Percentiles rank a stretch among this genome's conserved stretches.
phyloP scores from a whole-genome alignment of 2,888 invertebrate genomes.

The Nyleta sp. region DNA sequence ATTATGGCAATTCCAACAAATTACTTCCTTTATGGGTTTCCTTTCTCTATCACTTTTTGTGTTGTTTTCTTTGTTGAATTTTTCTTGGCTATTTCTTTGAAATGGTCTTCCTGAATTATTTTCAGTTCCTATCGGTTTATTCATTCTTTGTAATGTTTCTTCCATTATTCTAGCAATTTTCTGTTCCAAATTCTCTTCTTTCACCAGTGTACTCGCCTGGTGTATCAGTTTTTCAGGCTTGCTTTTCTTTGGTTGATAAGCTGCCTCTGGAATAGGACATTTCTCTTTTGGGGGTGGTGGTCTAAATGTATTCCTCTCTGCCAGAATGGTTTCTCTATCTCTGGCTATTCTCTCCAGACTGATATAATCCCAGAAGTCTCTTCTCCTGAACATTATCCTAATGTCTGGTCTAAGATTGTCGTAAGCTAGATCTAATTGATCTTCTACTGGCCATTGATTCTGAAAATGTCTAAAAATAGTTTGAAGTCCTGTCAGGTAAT shows the following conservation, averaged over 20 bases:
- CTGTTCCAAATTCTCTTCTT: background rate
- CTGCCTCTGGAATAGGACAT: constrained; percentile 21
- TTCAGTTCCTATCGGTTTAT: background rate
- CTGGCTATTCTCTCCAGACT: constrained; percentile 15
- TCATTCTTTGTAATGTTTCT: too few species aligned
- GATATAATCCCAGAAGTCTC: constrained; percentile 7
- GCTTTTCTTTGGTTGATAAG: constrained; percentile 6
- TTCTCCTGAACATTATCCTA: constrained; percentile 4
- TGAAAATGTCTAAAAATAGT: constrained; percentile 11
- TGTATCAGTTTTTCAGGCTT: background rate
- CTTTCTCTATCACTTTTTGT: background rate
- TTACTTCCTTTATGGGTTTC: background rate
- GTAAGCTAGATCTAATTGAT: constrained; percentile 25
- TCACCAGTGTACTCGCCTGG: background rate
- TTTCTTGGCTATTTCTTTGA: too few species aligned
- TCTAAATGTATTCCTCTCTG: background rate
- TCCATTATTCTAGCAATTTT: background rate
- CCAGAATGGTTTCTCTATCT: constrained; percentile 9
- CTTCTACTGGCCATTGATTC: background rate
- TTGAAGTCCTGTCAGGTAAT: background rate
- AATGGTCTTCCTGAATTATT: too few species aligned
- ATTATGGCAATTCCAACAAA: constrained; percentile 16
- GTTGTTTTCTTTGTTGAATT: background rate
- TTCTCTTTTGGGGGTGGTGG: background rate
- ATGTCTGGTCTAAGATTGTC: constrained; percentile 28